Evolutionary conservation across 2,113 vertebrate genomes (phyloP), one percentile per base, ranked within the genome.

Genomic region (Varanus komodoensis): DNA sequence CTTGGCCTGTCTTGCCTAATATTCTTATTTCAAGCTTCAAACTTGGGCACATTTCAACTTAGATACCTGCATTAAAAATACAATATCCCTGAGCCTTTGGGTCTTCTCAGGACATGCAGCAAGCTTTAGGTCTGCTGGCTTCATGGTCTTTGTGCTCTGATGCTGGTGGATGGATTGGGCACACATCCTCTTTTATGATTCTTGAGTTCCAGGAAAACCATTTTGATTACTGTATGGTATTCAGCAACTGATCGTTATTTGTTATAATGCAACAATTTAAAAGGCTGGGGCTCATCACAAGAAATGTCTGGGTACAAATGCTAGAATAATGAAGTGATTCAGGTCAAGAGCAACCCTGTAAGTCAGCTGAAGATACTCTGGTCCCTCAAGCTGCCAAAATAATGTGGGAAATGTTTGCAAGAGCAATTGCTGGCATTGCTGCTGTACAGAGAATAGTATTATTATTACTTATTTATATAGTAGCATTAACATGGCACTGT

Each of bases 391-490:
- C 32, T 19, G 44, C 27, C 21, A 75, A 38, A 29, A n/a, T 29
- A 61, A 73, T 90, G 67, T 44, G 67, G 38, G 44, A 74, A 74
- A 74, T 57, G n/a, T 8, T 23, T 86, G 67, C 52, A n/a, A 71
- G 54, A 61, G 64, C 54, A 71, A 48, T 86, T 48, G 27, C 50
- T 19, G n/a, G 17, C 44, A 50, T 86, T 32, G 74, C 52, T 64
- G 38, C 52, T 87, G 38, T 54, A 57, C 48, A 52, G 50, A 89
- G 27, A 67, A 54, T 38, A n/a, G 34, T 48, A 67, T 32, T 86
- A 86, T 57, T 57, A 82, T 89, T 89, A 83, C 69, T 82, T 83
- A 75, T 89, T 83, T 75, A 89, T 89, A 54, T 68, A 48, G 80
- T 64, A 61, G 80, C 23, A 74, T 89, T 75, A 89, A 64, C 11